A percentile compares a stretch with the other conserved stretches of the same genome.
Conservation (phyloP, 2,113 vertebrate species). For the Potamarius usumacintae region DNA sequence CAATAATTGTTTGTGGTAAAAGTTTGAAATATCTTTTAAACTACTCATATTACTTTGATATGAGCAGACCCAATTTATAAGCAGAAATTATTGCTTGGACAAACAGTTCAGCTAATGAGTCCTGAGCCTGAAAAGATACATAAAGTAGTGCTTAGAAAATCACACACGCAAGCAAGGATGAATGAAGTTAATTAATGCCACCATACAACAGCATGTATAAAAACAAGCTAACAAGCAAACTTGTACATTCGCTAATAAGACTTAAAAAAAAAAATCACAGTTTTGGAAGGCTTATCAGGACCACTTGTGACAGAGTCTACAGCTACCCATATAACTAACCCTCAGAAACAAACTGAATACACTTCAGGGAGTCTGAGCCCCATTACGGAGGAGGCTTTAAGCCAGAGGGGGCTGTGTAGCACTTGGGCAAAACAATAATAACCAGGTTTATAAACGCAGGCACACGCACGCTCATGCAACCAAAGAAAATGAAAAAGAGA, state of each 20-base stretch:
- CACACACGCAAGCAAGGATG: constrained; percentile 54
- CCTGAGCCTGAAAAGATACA: constrained; percentile 59
- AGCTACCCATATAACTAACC: constrained; percentile 65
- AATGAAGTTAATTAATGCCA: constrained; percentile 69
- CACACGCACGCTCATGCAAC: constrained; percentile 14
- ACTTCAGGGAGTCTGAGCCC: constrained; percentile 54
- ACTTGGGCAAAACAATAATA: constrained; percentile 60
- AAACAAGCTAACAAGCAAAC: constrained; percentile 62
- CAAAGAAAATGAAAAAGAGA: not conserved
- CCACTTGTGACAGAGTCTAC: constrained; percentile 69
- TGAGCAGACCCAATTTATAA: constrained; percentile 49
- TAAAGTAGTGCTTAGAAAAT: constrained; percentile 51
- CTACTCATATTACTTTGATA: constrained; percentile 24
- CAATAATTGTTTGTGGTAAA: constrained; percentile 27
- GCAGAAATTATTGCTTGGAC: constrained; percentile 56
- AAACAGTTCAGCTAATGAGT: constrained; percentile 72
- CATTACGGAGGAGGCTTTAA: constrained; percentile 54
- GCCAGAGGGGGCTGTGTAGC: constrained; percentile 42
- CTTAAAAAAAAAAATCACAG: constrained; percentile 64
- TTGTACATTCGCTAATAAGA: constrained; percentile 68
- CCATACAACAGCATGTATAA: constrained; percentile 60
- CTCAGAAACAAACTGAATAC: constrained; percentile 66
- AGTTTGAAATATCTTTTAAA: constrained; percentile 40
- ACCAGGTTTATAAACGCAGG: constrained; percentile 54
- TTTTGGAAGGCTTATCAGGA: constrained; percentile 65